These are phyloP conservation scores for Torymus auratus DNA, from an alignment of 2,888 invertebrate genomes.

Conservation along the genomic window DNA sequence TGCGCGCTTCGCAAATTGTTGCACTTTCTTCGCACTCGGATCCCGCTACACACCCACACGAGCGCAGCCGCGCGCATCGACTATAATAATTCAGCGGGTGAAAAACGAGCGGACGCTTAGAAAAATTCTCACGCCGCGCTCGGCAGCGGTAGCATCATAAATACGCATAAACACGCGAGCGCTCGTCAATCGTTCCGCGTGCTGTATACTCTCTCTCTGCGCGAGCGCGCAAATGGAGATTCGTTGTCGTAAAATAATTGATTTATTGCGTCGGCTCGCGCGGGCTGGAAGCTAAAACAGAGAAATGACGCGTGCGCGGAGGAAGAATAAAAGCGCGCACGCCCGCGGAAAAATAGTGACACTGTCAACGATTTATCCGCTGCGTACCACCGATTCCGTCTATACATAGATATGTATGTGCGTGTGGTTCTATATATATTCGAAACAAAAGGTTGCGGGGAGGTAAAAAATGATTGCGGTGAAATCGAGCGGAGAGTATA, in stretches of 20 bases:
- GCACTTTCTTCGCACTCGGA: background rate
- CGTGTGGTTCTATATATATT: too few species aligned
- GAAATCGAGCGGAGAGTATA: too few species aligned
- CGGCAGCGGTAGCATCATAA: slow-evolving; percentile 19
- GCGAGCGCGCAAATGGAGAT: slow-evolving; percentile 50
- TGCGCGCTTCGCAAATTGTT: slow-evolving; percentile 32
- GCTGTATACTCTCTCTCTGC: background rate
- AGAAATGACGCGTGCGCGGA: background rate
- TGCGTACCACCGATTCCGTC: background rate
- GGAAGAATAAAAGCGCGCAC: too few species aligned
- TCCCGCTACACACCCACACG: too few species aligned
- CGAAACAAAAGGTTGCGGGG: too few species aligned
- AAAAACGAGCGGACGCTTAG: slow-evolving; percentile 28
- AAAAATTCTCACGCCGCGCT: background rate
- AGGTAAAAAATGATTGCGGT: too few species aligned
- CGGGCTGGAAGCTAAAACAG: background rate
- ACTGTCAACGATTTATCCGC: slow-evolving; percentile 6
- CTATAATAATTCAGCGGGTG: slow-evolving; percentile 9
- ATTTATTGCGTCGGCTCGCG: slow-evolving; percentile 55
- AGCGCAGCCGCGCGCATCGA: background rate
- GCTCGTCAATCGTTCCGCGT: background rate
- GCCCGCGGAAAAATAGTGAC: background rate
- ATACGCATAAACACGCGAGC: slow-evolving; percentile 28
- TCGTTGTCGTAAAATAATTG: slow-evolving; percentile 61
- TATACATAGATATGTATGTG: too few species aligned